Evolutionary conservation across 1,140 invertebrate genomes (phyloP), one percentile per base, ranked within the genome.

Genomic region (Adoxophyes honmai): DNA sequence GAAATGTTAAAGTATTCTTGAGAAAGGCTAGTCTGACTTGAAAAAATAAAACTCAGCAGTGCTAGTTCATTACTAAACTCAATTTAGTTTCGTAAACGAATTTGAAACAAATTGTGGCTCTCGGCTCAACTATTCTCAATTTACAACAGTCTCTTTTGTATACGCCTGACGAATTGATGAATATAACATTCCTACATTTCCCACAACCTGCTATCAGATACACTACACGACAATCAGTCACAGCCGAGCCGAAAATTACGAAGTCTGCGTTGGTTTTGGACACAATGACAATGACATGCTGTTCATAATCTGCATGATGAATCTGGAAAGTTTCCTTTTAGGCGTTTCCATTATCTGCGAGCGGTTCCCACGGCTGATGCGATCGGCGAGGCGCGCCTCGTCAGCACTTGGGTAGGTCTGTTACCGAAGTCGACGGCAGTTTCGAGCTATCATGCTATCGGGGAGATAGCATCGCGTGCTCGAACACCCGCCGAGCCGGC

Each of bases 391-490:
- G 21, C 21, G 21, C 21, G 21, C 21, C 21, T 28, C 21, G 21
- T 28, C 21, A 28, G 21, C 21, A 28, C 2, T 6, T 28, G 2
- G 21, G 21, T 3, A 3, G 6, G 21, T 44, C 18, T 1, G 5
- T 21, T n/a, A 48, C 16, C 42, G 55, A 54, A 38, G 38, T 48
- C 59, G 57, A 54, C 60, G 57, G 54, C 57, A 52, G 39, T 56
- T 62, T 37, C 38, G 44, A 57, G 64, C 63, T 72, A 73, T 64
- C 69, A 66, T 66, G 60, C 39, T 72, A 70, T 79, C 68, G 74
- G 62, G 52, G 55, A 57, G 73, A 80, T 73, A 75, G 70, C 58
- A 70, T 72, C 65, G 69, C 67, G 68, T 73, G 68, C 62, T 66
- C 53, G 60, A 66, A 48, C 42, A 48, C 42, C 42, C 42, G 42